phyloP scores from a whole-genome alignment of 2,797 vertebrate species.

The Percopsis omiscomaycus region DNA sequence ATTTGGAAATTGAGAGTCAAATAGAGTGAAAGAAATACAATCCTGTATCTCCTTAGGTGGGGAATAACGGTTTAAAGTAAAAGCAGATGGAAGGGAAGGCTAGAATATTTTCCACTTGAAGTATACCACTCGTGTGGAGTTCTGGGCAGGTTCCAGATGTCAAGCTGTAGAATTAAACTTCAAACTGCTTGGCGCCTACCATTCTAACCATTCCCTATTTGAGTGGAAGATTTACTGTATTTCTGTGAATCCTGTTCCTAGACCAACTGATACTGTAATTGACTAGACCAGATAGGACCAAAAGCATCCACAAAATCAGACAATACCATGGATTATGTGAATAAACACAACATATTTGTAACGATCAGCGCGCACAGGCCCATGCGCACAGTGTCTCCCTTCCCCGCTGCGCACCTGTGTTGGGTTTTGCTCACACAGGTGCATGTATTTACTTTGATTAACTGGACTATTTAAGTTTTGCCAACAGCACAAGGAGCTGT shows the following conservation, averaged over 20 bases:
- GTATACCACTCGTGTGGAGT: conserved; percentile 59
- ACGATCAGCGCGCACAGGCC: no score
- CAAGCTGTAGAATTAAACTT: conserved; percentile 57
- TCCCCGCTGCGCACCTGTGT: no score
- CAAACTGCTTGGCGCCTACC: conserved; percentile 61
- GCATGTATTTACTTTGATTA: no score
- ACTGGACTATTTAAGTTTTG: no score
- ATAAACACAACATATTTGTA: background rate
- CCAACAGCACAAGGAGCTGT: no score
- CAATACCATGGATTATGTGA: conserved; percentile 13
- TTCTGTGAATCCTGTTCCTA: conserved; percentile 42
- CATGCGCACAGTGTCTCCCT: no score
- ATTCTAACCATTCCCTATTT: conserved; percentile 44
- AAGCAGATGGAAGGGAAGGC: conserved; percentile 71
- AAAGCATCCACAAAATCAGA: conserved; percentile 39
- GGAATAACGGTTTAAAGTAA: conserved; percentile 61
- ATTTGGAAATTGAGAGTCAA: conserved; percentile 36
- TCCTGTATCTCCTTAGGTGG: conserved; percentile 60
- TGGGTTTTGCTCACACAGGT: no score
- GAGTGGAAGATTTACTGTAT: conserved; percentile 39
- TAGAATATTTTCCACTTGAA: conserved; percentile 74
- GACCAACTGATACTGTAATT: conserved; percentile 13
- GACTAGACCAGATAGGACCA: conserved; percentile 29
- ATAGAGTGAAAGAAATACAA: conserved; percentile 55
- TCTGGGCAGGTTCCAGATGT: conserved; percentile 63